Evolutionary conservation across 2,797 vertebrate species (phyloP).

Genomic region (Anguilla marmorata): DNA sequence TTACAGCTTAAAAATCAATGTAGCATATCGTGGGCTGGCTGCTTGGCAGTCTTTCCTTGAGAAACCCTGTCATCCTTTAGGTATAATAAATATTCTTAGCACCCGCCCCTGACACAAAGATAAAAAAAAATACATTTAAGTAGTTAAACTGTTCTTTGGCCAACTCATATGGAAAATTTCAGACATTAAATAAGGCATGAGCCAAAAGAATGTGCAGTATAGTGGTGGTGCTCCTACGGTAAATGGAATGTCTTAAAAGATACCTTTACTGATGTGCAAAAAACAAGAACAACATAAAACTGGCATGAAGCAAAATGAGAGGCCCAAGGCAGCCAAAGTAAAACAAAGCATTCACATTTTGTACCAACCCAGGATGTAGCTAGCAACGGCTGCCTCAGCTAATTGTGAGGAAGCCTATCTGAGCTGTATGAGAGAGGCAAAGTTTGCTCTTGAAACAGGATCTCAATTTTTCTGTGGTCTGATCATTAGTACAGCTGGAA

Average conservation of each 20-base stretch:
- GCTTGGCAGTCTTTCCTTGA: background rate
- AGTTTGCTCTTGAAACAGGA: constrained; percentile 1
- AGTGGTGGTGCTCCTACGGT: background rate
- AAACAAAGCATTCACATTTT: constrained; percentile 10
- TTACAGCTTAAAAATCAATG: background rate
- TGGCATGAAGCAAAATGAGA: background rate
- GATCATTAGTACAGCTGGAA: background rate
- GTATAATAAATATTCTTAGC: background rate
- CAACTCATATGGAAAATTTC: background rate
- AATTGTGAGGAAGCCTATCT: background rate
- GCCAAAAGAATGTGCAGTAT: background rate
- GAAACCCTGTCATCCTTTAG: background rate
- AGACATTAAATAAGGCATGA: background rate
- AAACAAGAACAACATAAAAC: background rate
- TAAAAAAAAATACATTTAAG: background rate
- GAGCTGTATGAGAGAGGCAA: background rate
- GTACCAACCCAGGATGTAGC: background rate
- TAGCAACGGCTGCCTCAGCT: background rate
- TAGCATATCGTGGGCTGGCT: background rate
- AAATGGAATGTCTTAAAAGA: background rate
- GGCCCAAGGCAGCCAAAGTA: background rate
- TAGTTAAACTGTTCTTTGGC: background rate
- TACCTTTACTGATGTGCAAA: background rate
- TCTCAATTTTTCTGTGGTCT: background rate
- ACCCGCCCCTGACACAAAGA: background rate